Base-by-base conservation (phyloP, 2,888 invertebrate genomes). In the Eupsilia transversa region DNA sequence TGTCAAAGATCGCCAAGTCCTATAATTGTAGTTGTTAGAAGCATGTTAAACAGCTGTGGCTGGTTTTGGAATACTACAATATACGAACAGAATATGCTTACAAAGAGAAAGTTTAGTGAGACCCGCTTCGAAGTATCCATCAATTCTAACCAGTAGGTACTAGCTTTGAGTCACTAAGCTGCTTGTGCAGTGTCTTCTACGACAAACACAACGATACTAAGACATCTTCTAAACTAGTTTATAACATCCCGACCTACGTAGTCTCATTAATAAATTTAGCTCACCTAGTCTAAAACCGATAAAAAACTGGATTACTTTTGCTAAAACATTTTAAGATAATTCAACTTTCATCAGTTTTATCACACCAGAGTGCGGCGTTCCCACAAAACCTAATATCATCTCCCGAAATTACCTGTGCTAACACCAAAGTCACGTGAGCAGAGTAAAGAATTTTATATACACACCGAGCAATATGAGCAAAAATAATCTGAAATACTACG, bases 391-490 rank as follows among this genome's bases (percentile, higher is more conserved):
- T 63, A 63, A 78, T 46, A 74, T 59, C 52, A 67, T 78, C 41
- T 64, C 35, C 41, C 27, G 59, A 57, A 78, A 82, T 78, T 64
- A 81, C 82, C 63, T 65, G 66, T 27, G 30, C 56, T 46, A 74
- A 71, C 59, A 81, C 68, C 52, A 68, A 60, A 70, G 77, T 72
- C 73, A 82, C 69, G 69, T 78, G 49, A 56, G 52, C 33, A 57
- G 60, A 80, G 59, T 64, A 67, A 82, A 78, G 63, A 73, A 81
- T 74, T 74, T 78, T 70, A 65, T 73, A 78, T 56, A 74, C n/a
- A n/a, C n/a, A n/a, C 79, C 52, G 38, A 71, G 79, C 56, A 61
- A 74, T 57, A 68, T 71, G 68, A 23, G 65, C 63, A 71, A 82
- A 77, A 68, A 72, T 80, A 79, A 71, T 74, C 69, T 79, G 38